Percentiles rank a stretch among this genome's conserved stretches.
Conservation (phyloP, 37 sponge, comb jelly and placozoan species). For the Chondrosia reniformis region DNA sequence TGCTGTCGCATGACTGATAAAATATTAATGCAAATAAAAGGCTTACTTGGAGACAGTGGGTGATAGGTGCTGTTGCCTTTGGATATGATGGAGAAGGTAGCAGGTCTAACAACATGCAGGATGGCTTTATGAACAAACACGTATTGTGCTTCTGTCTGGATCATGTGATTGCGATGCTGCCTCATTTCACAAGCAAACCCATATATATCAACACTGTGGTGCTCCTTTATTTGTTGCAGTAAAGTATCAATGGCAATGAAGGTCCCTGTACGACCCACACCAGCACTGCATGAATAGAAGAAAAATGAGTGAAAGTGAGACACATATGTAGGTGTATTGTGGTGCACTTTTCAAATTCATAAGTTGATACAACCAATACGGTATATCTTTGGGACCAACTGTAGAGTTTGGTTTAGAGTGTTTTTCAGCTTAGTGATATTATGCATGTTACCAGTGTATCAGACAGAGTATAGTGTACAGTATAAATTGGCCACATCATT, state of each 20-base stretch:
- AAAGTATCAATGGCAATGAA: constrained; percentile 79
- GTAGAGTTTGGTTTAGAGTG: too few relatives aligned
- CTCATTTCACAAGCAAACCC: constrained; percentile 83
- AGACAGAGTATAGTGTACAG: too few relatives aligned
- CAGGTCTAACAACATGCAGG: constrained; percentile 39
- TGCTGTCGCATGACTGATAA: too few relatives aligned
- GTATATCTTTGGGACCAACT: too few relatives aligned
- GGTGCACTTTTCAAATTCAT: too few relatives aligned
- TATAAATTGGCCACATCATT: too few relatives aligned
- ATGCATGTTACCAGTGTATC: too few relatives aligned
- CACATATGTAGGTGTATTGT: neutral
- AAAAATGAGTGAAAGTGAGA: neutral
- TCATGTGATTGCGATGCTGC: constrained; percentile 85
- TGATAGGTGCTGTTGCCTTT: constrained; percentile 9
- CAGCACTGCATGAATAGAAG: constrained; percentile 63
- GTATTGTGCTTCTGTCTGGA: constrained; percentile 91
- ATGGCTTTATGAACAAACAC: constrained; percentile 81
- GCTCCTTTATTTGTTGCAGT: constrained; percentile 65
- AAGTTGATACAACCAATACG: too few relatives aligned
- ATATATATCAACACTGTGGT: constrained; percentile 73
- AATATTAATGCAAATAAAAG: too few relatives aligned
- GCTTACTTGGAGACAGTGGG: constrained; percentile 10
- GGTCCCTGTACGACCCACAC: constrained; percentile 87
- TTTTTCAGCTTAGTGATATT: too few relatives aligned
- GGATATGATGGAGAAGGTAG: neutral